Evolutionary conservation across 64 coral and sea anemone species (phyloP).

Genomic region (Anthopleura sola): DNA sequence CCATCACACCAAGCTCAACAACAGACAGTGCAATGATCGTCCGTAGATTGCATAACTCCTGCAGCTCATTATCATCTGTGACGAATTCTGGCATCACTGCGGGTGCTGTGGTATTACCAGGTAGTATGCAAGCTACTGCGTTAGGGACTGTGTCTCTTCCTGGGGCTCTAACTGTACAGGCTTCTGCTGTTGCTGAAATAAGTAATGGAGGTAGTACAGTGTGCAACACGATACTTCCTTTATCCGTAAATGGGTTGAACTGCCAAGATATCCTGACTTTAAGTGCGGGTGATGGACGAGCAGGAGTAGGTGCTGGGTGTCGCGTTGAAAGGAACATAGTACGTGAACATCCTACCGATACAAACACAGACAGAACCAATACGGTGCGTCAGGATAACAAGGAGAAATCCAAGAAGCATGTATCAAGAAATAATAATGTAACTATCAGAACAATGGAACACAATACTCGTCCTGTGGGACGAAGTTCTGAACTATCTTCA

Average conservation of each 20-base stretch:
- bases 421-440: background rate
- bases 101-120: conserved; percentile 65
- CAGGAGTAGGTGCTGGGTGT: background rate
- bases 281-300: background rate
- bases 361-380: background rate
- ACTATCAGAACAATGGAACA: background rate
- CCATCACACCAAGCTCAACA: conserved; percentile 39
- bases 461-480: background rate
- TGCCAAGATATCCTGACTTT: background rate
- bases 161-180: conserved; percentile 63
- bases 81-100: conserved; percentile 10
- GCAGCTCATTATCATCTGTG: conserved; percentile 32
- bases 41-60: conserved; percentile 37
- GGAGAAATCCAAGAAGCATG: background rate
- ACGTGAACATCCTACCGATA: background rate
- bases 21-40: conserved; percentile 24
- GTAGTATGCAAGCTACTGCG: conserved; percentile 73
- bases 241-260: background rate
- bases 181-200: conserved; percentile 67
- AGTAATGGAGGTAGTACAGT: conserved; percentile 15
- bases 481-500: background rate
- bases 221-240: background rate
- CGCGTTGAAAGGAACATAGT: background rate
- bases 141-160: conserved; percentile 73
- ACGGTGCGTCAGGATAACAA: background rate